Evolutionary conservation across 23 tunicate species (phyloP).

Genomic region (Phallusia fumigata): DNA sequence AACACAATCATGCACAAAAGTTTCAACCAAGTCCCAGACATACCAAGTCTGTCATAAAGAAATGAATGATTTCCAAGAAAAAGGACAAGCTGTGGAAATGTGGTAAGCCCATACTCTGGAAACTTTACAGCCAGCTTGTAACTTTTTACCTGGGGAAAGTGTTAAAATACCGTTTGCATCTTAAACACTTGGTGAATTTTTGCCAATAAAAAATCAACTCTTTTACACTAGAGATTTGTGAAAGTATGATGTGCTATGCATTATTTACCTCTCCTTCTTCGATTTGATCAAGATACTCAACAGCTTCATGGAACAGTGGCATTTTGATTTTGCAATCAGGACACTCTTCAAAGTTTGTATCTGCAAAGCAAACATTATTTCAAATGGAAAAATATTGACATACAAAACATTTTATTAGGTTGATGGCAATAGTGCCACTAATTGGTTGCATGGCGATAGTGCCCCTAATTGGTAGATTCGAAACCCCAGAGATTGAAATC

Average conservation of each 20-base stretch:
- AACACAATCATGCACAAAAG: neutral
- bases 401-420: no score
- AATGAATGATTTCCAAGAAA: slow-evolving; percentile 62
- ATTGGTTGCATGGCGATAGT: no score
- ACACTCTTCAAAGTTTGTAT: slow-evolving; percentile 77
- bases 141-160: slow-evolving; percentile 57
- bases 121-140: slow-evolving; percentile 90
- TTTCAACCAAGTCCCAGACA: neutral
- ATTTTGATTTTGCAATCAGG: slow-evolving; percentile 70
- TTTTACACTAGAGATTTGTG: no score
- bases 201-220: neutral
- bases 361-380: slow-evolving; percentile 23
- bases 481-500: no score
- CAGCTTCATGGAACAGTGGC: slow-evolving; percentile 93
- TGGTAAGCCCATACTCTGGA: slow-evolving; percentile 90
- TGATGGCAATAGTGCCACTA: no score
- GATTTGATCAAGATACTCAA: slow-evolving; percentile 67
- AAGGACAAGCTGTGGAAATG: slow-evolving; percentile 78
- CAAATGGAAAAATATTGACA: neutral
- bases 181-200: neutral
- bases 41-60: slow-evolving; percentile 57
- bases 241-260: no score
- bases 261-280: slow-evolving; percentile 63
- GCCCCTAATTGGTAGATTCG: no score
- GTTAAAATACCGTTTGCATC: neutral